Evolutionary conservation across 35 echinoderm and acorn worm genomes (phyloP).

Genomic region (Apostichopus californicus): DNA sequence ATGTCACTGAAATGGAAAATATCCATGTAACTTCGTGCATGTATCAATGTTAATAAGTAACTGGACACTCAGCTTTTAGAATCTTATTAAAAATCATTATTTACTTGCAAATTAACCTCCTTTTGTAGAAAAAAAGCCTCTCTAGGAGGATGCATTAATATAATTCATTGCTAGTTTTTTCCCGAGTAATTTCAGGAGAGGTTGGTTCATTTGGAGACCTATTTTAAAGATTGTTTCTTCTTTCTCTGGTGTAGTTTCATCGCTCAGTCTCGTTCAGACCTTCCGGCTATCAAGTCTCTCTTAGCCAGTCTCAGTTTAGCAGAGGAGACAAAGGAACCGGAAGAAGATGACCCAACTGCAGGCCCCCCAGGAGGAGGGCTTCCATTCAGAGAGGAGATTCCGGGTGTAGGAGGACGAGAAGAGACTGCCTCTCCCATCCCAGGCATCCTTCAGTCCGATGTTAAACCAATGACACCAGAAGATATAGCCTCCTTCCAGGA

Average conservation of each 20-base stretch:
- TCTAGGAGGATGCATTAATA: too few relatives aligned
- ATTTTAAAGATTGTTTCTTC: background rate
- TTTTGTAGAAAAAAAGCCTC: too few relatives aligned
- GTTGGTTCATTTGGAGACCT: background rate
- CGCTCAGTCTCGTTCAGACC: constrained; percentile 64
- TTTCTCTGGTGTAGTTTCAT: constrained; percentile 2
- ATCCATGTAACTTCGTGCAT: too few relatives aligned
- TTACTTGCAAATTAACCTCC: too few relatives aligned
- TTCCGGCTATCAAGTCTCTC: constrained; percentile 70
- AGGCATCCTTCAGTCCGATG: constrained; percentile 47
- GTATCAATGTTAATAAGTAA: too few relatives aligned
- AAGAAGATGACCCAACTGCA: background rate
- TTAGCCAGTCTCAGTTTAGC: constrained; percentile 70
- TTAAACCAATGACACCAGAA: constrained; percentile 52
- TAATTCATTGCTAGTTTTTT: too few relatives aligned
- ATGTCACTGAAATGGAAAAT: too few relatives aligned
- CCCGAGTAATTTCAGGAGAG: background rate
- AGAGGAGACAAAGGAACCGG: constrained; percentile 59
- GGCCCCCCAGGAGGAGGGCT: constrained; percentile 15
- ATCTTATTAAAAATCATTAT: too few relatives aligned
- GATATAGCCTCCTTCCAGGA: constrained; percentile 57
- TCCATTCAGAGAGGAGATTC: constrained; percentile 67
- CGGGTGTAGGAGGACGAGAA: constrained; percentile 75
- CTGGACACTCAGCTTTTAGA: too few relatives aligned
- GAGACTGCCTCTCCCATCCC: constrained; percentile 85